Evolutionary conservation across 2,888 invertebrate genomes (phyloP), one percentile per base, ranked within the genome.

Genomic region (Loripinus fragilis): DNA sequence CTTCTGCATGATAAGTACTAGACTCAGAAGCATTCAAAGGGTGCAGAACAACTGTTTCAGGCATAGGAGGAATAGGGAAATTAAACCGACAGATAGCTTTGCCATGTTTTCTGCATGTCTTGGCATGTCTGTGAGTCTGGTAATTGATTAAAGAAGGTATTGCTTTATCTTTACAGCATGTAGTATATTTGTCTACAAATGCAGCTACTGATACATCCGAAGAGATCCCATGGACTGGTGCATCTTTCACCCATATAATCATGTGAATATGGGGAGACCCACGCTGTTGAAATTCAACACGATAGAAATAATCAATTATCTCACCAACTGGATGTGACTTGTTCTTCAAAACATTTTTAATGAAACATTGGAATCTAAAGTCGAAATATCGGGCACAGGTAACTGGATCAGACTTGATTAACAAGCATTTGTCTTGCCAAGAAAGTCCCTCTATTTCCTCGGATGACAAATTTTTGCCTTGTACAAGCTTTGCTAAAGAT

Each of bases 301-400:
- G n/a, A n/a, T n/a, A n/a, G n/a, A n/a, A n/a, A n/a, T n/a, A n/a
- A n/a, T n/a, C n/a, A n/a, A n/a, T n/a, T n/a, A n/a, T n/a, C n/a
- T n/a, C n/a, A n/a, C n/a, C n/a, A n/a, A n/a, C n/a, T n/a, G n/a
- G n/a, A n/a, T n/a, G n/a, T 66, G n/a, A n/a, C n/a, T n/a, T n/a
- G n/a, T n/a, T n/a, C n/a, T n/a, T n/a, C n/a, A n/a, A n/a, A n/a
- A n/a, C 38, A 17, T 52, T 12, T 28, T 30, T 5, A 20, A 85
- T 50, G 20, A 83, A 73, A 23, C 66, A 42, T 45, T 80, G 69
- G 7, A 84, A 76, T 66, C 69, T 64, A 52, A 76, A 71, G 41
- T 84, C 74, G 69, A 84, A 86, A 66, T 86, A 75, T 42, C 86
- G 70, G 2, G 84, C 78, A 77, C 78, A 80, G 3, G 74, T 76